A percentile compares a stretch with the other conserved stretches of the same genome.
Evolutionary conservation across 2,113 vertebrate species (phyloP).

Genomic region (Pyxicephalus adspersus): DNA sequence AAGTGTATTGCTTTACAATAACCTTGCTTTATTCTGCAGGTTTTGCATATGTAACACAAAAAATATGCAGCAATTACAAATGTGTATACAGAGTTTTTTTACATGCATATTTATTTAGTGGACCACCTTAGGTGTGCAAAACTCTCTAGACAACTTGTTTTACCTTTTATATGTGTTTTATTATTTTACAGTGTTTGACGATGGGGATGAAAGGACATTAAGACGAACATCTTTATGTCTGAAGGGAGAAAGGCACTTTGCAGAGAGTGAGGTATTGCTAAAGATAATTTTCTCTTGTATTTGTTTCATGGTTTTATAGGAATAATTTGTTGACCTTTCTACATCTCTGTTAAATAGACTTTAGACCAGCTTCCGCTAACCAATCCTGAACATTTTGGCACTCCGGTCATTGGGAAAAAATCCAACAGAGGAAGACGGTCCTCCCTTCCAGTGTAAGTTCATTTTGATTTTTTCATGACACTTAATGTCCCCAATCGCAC

Average conservation of each 20-base stretch:
- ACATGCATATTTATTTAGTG: too few species aligned
- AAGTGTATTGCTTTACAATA: too few species aligned
- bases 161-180: too few species aligned
- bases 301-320: not conserved
- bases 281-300: not conserved
- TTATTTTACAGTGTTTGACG: constrained; percentile 87
- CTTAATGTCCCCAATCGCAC: too few species aligned
- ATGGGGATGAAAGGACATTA: constrained; percentile 95
- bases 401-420: constrained; percentile 97
- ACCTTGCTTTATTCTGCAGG: too few species aligned
- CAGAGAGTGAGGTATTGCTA: constrained; percentile 90
- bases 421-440: constrained; percentile 91
- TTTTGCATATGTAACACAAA: too few species aligned
- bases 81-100: too few species aligned
- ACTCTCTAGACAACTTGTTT: too few species aligned
- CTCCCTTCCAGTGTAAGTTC: constrained; percentile 89
- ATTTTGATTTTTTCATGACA: too few species aligned
- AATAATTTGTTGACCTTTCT: not conserved
- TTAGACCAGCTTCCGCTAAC: constrained; percentile 95
- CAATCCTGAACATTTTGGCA: constrained; percentile 97
- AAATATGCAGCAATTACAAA: too few species aligned
- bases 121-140: too few species aligned
- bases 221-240: constrained; percentile 94
- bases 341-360: constrained; percentile 73
- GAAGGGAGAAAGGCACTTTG: constrained; percentile 97